Base-by-base conservation (phyloP, 2,888 invertebrate genomes). In the Lasioglossum marginatum region DNA sequence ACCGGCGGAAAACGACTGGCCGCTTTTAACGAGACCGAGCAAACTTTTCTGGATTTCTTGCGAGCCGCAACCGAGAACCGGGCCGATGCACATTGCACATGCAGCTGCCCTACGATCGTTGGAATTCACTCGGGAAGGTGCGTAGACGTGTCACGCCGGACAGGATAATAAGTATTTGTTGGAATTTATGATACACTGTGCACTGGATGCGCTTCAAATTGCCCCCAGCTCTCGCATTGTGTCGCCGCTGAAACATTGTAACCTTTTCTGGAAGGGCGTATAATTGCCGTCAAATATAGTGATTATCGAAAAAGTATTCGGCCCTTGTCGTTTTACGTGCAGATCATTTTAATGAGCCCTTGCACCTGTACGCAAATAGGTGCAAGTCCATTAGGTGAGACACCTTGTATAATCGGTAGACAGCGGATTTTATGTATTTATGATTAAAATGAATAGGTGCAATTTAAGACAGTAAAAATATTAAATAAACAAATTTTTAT, bases 81-180 rank as follows among this genome's bases (percentile, higher is more conserved):
- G 57, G 79, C 77, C 82, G 83, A 86, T 75, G 83, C 77, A 37
- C 80, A 75, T 57, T 57, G 57, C 57, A 57, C n/a, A 57, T 77
- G 73, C 83, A 82, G 79, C 81, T 78, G 83, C 78, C n/a, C 79
- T 57, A 60, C 77, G 77, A 81, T 86, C 77, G 87, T 75, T 80
- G 83, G 87, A 87, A 87, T 87, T 87, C 79, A 72, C 73, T 68
- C 37, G 83, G 37, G 77, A 77, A 87, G 79, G 80, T 78, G 87
- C 80, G 77, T 74, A 75, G 80, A 86, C 77, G 81, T 82, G 82
- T 79, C 86, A 86, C 86, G 66, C n/a, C 63, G 57, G 86, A 86
- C 81, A 86, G 86, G 82, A 86, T 86, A 82, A 77, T 81, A 86
- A 86, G 86, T 86, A 86, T 81, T 81, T 86, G 86, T 86, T 84